These are phyloP conservation scores for Centropus unirufus DNA, from an alignment of 2,113 vertebrate genomes.

Conservation along the genomic window DNA sequence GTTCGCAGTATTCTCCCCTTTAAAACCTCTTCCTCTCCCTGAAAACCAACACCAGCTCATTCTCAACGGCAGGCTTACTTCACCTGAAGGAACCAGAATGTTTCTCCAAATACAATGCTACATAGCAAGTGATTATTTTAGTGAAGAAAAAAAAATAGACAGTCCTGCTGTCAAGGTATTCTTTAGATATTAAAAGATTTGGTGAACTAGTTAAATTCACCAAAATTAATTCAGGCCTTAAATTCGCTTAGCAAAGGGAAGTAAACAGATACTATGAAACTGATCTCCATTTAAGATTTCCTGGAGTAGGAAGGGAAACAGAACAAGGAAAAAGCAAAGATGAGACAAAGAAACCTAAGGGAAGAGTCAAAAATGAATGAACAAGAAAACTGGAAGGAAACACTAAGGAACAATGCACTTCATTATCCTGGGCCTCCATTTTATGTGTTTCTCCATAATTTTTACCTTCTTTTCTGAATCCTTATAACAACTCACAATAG, in stretches of 20 bases:
- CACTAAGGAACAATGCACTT: not conserved
- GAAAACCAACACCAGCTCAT: not conserved
- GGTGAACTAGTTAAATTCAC: not conserved
- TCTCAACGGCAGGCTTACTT: not conserved
- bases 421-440: not conserved
- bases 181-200: not conserved
- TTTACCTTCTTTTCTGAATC: not conserved
- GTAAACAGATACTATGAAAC: not conserved
- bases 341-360: not conserved
- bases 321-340: not conserved
- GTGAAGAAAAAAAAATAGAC: not conserved
- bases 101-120: not conserved
- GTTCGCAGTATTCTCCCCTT: not conserved
- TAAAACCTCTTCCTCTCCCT: not conserved
- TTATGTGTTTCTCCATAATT: not conserved
- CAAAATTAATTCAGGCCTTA: not conserved
- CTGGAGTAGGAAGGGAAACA: not conserved
- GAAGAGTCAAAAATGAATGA: not conserved
- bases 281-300: not conserved
- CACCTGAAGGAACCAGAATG: not conserved
- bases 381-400: not conserved
- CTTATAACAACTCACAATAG: not conserved
- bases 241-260: not conserved
- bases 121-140: not conserved
- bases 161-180: not conserved